phyloP scores from a whole-genome alignment of 1,140 invertebrate genomes.

The Drosophila santomea region DNA sequence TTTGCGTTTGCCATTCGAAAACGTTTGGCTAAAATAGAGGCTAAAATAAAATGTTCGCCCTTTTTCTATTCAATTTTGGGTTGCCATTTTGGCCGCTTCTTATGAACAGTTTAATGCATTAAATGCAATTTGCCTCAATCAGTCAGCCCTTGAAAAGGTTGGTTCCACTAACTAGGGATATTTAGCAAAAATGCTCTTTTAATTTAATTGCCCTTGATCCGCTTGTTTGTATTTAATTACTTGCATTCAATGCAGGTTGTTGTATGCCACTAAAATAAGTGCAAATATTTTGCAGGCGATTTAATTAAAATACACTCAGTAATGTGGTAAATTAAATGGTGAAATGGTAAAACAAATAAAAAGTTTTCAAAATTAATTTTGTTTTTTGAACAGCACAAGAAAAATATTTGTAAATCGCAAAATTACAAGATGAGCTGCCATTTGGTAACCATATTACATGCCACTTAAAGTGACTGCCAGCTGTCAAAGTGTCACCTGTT shows the following conservation, averaged over 20 bases:
- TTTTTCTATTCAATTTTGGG: conserved; percentile 7
- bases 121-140: conserved; percentile 23
- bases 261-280: conserved; percentile 7
- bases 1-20: conserved; percentile 33
- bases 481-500: conserved; percentile 73
- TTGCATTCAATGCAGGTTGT: not conserved
- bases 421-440: not conserved
- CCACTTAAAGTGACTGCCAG: conserved; percentile 70
- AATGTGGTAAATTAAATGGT: not conserved
- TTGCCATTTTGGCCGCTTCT: conserved; percentile 4
- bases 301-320: conserved; percentile 14
- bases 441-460: not conserved
- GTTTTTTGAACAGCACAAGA: not conserved
- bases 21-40: not conserved
- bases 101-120: not conserved
- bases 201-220: conserved; percentile 30
- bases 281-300: not conserved
- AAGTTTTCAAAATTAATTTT: not conserved
- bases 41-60: conserved; percentile 16
- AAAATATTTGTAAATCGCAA: not conserved
- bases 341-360: not conserved
- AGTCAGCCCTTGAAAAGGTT: conserved; percentile 22
- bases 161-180: not conserved
- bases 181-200: conserved; percentile 11
- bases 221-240: conserved; percentile 38